Evolutionary conservation across 1,140 invertebrate species (phyloP), one percentile per base, ranked within the genome.

Genomic region (Drosophila repletoides): DNA sequence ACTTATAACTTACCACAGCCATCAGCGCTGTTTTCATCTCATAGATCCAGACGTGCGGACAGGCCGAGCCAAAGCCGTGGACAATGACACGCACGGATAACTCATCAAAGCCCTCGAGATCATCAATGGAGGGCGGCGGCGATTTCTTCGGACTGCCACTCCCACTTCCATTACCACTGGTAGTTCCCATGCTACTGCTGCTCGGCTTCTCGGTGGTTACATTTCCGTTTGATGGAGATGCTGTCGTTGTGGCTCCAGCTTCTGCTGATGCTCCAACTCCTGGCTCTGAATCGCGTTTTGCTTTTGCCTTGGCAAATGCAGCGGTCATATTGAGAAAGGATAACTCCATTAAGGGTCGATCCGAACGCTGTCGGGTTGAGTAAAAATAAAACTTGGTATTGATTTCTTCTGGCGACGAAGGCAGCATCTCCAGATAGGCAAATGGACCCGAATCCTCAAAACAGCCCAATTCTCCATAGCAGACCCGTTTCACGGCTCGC

Each of bases 1-100:
- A n/a, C n/a, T n/a, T n/a, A n/a, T n/a, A n/a, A 91, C 94, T 93
- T 90, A 96, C 95, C 87, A 96, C 95, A 12, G 95, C 94, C 94
- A 98, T 95, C 1, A 98, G 92, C 6, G 96, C 96, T 12, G 95
- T 95, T 29, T 96, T 93, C 95, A 98, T 98, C 86, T 98, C 96
- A 80, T 96, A 95, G 0, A 98, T 96, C 97, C 97, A 98, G 5
- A 96, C 94, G 67, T 96, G 94, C 12, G 95, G 93, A 79, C 97
- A 98, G 73, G 95, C 95, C 36, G 96, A 97, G 0, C 97, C 96
- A 83, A 98, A 99, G 2, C 98, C 98, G 79, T 99, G 98, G 0
- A 98, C 96, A 59, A 99, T 96, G 15, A 99, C 93, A 89, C 97
- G 96, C 9, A 96, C 95, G 0, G 95, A 94, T n/a, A 90, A 64